These are phyloP conservation scores for Nannospalax galili DNA, from an alignment of 2,113 vertebrate genomes.

Conservation along the genomic window DNA sequence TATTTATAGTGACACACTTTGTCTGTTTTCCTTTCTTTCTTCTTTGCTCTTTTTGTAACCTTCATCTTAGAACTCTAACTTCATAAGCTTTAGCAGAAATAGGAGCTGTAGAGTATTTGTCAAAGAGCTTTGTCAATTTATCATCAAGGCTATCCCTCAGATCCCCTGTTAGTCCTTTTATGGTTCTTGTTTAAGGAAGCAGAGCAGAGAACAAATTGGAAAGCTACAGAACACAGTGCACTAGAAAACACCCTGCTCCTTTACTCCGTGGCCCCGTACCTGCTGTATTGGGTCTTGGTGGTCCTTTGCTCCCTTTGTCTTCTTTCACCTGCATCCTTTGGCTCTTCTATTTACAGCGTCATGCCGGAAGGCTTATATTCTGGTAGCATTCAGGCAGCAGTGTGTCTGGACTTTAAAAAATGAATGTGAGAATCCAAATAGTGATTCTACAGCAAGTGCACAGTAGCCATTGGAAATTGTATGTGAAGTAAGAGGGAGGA, in stretches of 20 bases:
- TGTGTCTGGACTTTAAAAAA: background rate
- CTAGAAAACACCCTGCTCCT: background rate
- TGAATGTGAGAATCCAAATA: background rate
- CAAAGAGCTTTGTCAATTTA: constrained; percentile 41
- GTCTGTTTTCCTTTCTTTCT: constrained; percentile 19
- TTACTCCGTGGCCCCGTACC: background rate
- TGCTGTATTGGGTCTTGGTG: background rate
- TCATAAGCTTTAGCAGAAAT: background rate
- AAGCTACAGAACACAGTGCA: constrained; percentile 36
- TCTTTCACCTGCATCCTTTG: background rate
- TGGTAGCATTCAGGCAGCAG: background rate
- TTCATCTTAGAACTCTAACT: background rate
- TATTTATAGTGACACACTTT: constrained; percentile 70
- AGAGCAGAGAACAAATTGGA: constrained; percentile 44
- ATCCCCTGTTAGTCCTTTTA: background rate
- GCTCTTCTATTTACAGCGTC: background rate
- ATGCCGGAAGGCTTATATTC: background rate
- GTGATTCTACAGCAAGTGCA: background rate
- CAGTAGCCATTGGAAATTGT: background rate
- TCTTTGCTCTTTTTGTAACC: background rate
- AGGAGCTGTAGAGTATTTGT: background rate
- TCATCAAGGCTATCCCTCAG: constrained; percentile 8
- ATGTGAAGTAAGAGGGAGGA: background rate
- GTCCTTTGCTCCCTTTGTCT: background rate
- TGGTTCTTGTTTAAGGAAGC: background rate